Conservation (phyloP, 2,797 vertebrate genomes). For the Sphaeramia orbicularis region DNA sequence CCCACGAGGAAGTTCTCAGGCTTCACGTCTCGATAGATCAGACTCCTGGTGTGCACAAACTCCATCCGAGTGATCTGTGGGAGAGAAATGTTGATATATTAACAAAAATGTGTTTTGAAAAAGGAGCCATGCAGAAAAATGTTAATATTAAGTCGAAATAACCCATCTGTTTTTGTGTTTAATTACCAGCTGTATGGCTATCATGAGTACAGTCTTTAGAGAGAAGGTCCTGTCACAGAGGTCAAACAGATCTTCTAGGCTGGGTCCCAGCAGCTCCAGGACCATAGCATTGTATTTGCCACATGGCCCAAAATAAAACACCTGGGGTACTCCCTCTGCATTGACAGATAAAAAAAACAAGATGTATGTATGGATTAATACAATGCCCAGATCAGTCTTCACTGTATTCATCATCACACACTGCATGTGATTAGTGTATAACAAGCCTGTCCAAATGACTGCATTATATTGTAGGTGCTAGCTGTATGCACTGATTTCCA, state of each 20-base stretch:
- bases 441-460: too few species aligned
- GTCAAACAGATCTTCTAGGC: constrained; percentile 98
- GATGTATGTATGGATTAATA: too few species aligned
- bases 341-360: constrained; percentile 25
- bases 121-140: too few species aligned
- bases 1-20: constrained; percentile 99
- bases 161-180: too few species aligned
- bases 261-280: constrained; percentile 96
- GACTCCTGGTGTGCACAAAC: constrained; percentile 97
- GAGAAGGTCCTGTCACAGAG: constrained; percentile 98
- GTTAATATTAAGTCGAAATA: too few species aligned
- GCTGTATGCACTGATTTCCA: too few species aligned
- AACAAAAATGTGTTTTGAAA: too few species aligned
- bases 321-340: constrained; percentile 98
- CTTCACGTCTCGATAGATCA: constrained; percentile 98
- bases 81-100: too few species aligned
- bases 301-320: constrained; percentile 98
- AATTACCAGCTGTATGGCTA: constrained; percentile 97
- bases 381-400: too few species aligned
- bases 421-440: too few species aligned
- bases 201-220: constrained; percentile 99
- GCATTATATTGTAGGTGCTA: too few species aligned
- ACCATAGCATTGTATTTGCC: constrained; percentile 99
- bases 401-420: too few species aligned
- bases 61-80: constrained; percentile 97